Evolutionary conservation across 1,140 invertebrate species (phyloP).

Genomic region (Oncopeltus fasciatus): DNA sequence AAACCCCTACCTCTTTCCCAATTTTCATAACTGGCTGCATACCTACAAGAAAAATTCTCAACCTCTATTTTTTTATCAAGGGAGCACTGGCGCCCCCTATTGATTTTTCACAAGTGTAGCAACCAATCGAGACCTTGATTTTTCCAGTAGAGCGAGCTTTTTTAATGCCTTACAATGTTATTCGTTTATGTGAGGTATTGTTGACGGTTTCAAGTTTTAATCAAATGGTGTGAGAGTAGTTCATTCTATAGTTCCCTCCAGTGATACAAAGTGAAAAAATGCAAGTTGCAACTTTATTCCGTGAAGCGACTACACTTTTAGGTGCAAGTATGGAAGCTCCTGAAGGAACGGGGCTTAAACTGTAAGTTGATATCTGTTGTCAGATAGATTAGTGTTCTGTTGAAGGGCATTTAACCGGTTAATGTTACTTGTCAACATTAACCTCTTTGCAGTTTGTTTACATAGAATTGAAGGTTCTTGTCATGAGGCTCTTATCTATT

Average conservation of each 20-base stretch:
- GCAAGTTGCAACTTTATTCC: conserved; percentile 54
- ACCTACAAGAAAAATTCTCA: background rate
- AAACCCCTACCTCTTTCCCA: too few relatives aligned
- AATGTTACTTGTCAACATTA: background rate
- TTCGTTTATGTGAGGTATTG: conserved; percentile 12
- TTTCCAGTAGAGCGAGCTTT: conserved; percentile 23
- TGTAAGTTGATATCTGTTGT: conserved; percentile 20
- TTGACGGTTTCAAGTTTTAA: conserved; percentile 3
- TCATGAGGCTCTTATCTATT: background rate
- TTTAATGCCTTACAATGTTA: conserved; percentile 19
- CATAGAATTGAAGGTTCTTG: background rate
- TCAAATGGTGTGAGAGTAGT: conserved; percentile 10
- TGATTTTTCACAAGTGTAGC: conserved; percentile 23
- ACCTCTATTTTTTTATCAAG: conserved; percentile 22
- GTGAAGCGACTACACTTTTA: conserved; percentile 48
- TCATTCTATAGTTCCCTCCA: conserved; percentile 2
- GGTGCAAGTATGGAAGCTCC: conserved; percentile 37
- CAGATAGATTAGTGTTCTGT: background rate
- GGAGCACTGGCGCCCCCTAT: conserved; percentile 22
- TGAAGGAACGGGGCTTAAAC: conserved; percentile 23
- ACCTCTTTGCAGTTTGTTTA: background rate
- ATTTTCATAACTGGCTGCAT: too few relatives aligned
- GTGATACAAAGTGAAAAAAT: conserved; percentile 29
- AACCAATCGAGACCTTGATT: conserved; percentile 23
- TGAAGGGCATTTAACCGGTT: too few relatives aligned